These are phyloP conservation scores for Cottus gobio DNA, from an alignment of 2,113 vertebrate genomes.

Conservation along the genomic window DNA sequence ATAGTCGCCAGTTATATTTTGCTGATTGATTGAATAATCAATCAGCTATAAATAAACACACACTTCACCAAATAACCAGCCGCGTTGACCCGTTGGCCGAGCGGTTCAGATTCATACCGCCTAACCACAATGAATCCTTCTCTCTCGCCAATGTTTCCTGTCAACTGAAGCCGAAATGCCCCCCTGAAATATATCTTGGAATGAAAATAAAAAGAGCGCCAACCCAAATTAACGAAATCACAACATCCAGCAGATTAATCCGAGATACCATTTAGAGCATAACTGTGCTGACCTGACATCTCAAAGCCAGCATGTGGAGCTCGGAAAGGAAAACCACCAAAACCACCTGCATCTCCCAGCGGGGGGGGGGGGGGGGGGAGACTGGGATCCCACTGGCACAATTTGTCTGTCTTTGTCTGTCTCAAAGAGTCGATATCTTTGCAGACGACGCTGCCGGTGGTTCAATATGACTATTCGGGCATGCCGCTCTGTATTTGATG, in stretches of 20 bases:
- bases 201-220: not conserved
- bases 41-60: not conserved
- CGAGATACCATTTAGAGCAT: not conserved
- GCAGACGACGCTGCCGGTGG: not conserved
- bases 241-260: slow-evolving; percentile 12
- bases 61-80: not conserved
- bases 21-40: not conserved
- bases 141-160: not conserved
- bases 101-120: not conserved
- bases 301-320: slow-evolving; percentile 39
- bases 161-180: not conserved
- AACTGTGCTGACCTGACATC: slow-evolving; percentile 37
- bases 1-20: not conserved
- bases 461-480: not conserved
- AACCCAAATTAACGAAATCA: not conserved
- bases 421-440: not conserved
- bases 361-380: not conserved
- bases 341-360: slow-evolving; percentile 47
- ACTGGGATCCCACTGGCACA: not conserved
- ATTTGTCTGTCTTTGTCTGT: too few relatives aligned
- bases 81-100: not conserved
- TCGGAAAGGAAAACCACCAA: slow-evolving; percentile 21
- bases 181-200: not conserved
- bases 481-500: not conserved
- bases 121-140: not conserved